Conservation (phyloP, 2,888 invertebrate species). For the Lacanobia oleracea region DNA sequence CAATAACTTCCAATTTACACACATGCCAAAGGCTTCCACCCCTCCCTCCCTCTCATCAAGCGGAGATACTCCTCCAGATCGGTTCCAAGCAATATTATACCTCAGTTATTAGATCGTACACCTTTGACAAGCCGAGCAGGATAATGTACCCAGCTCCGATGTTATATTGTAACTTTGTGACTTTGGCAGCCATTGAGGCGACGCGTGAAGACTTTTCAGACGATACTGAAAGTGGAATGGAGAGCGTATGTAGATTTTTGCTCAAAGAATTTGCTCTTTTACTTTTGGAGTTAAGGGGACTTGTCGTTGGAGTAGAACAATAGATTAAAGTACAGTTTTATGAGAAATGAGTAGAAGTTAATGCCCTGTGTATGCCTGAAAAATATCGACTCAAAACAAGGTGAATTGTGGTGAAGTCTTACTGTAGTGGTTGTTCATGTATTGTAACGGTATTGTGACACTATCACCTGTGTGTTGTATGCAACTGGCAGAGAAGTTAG, state of each 20-base stretch:
- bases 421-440: no score
- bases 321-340: slow-evolving; percentile 3
- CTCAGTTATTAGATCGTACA: slow-evolving; percentile 43
- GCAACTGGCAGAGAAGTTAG: no score
- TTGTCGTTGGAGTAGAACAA: slow-evolving; percentile 15
- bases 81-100: slow-evolving; percentile 31
- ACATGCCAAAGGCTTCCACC: slow-evolving; percentile 15
- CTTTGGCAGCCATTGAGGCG: slow-evolving; percentile 40
- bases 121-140: slow-evolving; percentile 48
- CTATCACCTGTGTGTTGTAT: no score
- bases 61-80: slow-evolving; percentile 1
- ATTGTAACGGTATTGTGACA: no score
- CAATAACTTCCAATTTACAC: slow-evolving; percentile 4
- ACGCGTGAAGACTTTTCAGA: background rate
- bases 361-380: no score
- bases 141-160: slow-evolving; percentile 39
- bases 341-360: no score
- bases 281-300: background rate
- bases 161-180: slow-evolving; percentile 31
- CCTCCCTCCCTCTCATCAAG: slow-evolving; percentile 8
- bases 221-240: background rate
- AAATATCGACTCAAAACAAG: no score
- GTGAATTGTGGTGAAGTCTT: no score
- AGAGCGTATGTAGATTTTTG: background rate
- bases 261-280: slow-evolving; percentile 24